Evolutionary conservation across 2,888 invertebrate genomes (phyloP), one percentile per base, ranked within the genome.

Genomic region (Timema cristinae): DNA sequence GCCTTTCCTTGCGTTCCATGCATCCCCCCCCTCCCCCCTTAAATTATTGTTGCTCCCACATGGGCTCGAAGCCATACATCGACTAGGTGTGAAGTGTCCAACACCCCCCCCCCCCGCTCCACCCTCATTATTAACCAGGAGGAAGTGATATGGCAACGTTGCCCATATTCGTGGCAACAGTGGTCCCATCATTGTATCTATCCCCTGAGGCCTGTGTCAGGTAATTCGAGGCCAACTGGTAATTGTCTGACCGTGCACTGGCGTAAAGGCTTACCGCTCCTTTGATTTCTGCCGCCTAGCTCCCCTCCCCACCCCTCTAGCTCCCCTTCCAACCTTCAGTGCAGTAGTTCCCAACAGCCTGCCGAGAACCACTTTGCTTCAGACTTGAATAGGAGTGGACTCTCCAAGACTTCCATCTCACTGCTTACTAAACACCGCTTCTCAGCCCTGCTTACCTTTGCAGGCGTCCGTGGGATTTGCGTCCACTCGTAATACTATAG

Each of bases 211-310:
- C 71, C 69, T 67, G 73, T 71, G 73, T 72, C 72, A 73, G 73
- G 75, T 75, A 75, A 75, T 75, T 73, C 75, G 75, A 75, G 75
- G 75, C 72, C 75, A 70, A 61, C 75, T 73, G 73, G 75, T 75
- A 75, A 75, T 75, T 75, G 75, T 73, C 72, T 71, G 73, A 68
- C 72, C 68, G 59, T 52, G 71, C 47, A 47, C 47, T 63, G 32
- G 63, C 63, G 63, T 70, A 69, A 72, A 72, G 73, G 68, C 63
- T 61, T 54, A 66, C 75, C 73, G 75, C 73, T 71, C 59, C 75
- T 73, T 75, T 75, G 73, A 73, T 66, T 61, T 68, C 72, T 66
- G 71, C 71, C 71, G 69, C 54, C 59, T n/a, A 13, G 49, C 66
- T 63, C 50, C 50, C 63, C 69, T 61, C 47, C 71, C 56, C 48